Conservation (phyloP, 2,113 vertebrate species). For the Pelecanoides urinatrix region DNA sequence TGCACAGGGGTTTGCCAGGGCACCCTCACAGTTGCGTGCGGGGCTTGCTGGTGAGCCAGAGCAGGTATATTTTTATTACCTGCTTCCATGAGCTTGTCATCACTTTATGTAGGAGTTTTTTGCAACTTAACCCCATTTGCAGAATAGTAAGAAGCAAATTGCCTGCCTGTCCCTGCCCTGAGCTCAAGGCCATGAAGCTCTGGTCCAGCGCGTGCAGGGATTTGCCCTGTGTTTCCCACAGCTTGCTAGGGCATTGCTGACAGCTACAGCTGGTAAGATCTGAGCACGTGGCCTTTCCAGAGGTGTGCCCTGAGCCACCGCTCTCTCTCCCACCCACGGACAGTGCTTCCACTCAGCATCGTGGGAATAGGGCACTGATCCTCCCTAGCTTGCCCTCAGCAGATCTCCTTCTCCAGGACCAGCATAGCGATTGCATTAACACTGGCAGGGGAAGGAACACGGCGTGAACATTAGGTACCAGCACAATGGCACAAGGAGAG, state of each 20-base stretch:
- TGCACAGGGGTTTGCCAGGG: not conserved
- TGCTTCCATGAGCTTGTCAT: not conserved
- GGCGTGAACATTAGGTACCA: not conserved
- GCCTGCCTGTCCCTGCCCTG: not conserved
- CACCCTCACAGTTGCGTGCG: not conserved
- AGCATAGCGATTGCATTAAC: not conserved
- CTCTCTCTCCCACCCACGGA: fast-evolving
- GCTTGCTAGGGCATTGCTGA: not conserved
- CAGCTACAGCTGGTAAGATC: fast-evolving
- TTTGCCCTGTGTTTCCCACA: not conserved
- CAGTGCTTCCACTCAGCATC: not conserved
- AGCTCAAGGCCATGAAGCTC: not conserved
- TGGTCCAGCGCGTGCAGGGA: not conserved
- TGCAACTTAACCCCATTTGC: not conserved
- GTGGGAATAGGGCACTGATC: not conserved
- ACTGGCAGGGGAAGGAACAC: not conserved
- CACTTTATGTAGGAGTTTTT: not conserved
- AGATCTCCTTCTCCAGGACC: not conserved
- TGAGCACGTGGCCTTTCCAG: not conserved
- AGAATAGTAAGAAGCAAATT: not conserved
- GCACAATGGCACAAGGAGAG: too few relatives aligned
- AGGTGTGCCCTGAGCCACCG: not conserved
- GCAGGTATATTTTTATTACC: not conserved
- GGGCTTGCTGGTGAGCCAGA: not conserved
- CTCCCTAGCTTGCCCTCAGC: not conserved